phyloP scores from a whole-genome alignment of 1,140 invertebrate genomes.

The Brachionus rotundiformis region DNA sequence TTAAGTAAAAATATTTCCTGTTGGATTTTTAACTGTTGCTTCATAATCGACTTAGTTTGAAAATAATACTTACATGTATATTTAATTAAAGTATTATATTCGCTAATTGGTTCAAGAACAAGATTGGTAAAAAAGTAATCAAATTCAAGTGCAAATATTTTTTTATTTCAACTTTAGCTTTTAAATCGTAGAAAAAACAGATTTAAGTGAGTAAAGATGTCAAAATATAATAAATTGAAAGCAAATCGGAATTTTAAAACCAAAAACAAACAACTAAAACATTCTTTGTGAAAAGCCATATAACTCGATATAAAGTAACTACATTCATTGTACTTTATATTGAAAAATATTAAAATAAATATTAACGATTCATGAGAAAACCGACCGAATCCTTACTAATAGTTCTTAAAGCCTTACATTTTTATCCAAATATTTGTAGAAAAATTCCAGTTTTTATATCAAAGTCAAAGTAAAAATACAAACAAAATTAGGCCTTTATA shows the following conservation, averaged over 20 bases:
- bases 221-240: not conserved
- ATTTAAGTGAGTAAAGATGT: not conserved
- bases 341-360: slow-evolving; percentile 18
- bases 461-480: not conserved
- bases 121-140: too few relatives aligned
- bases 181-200: not conserved
- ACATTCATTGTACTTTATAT: not conserved
- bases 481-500: not conserved
- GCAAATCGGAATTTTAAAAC: slow-evolving; percentile 24
- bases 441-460: not conserved
- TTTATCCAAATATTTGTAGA: not conserved
- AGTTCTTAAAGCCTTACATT: not conserved
- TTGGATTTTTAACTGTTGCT: too few relatives aligned
- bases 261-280: not conserved
- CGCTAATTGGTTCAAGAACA: too few relatives aligned
- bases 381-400: not conserved
- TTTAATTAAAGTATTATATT: too few relatives aligned
- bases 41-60: too few relatives aligned
- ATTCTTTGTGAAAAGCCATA: not conserved
- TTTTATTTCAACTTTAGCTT: not conserved
- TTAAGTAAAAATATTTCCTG: too few relatives aligned
- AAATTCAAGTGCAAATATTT: too few relatives aligned
- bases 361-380: slow-evolving; percentile 35
- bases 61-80: too few relatives aligned
- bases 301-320: not conserved